A percentile compares a stretch with the other conserved stretches of the same genome.
Conservation (phyloP, 2,797 vertebrate genomes). For the Halcyon smyrnensis region DNA sequence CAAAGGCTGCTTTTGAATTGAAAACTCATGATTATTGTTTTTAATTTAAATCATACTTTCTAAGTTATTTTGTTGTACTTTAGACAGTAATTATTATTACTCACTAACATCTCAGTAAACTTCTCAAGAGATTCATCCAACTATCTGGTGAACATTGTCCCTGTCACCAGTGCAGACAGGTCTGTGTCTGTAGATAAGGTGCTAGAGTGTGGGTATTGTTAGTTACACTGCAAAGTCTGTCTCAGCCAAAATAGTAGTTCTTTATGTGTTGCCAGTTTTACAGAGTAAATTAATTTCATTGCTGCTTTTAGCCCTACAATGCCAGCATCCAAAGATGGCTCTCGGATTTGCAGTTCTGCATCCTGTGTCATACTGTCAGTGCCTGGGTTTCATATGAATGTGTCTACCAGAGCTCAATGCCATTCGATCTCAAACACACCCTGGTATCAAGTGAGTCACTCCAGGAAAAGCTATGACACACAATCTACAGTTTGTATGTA, state of each 20-base stretch:
- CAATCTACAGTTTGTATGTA: not conserved
- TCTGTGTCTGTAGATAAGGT: not conserved
- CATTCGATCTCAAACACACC: not conserved
- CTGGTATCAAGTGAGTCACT: not conserved
- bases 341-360: not conserved
- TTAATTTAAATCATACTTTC: not conserved
- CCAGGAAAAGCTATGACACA: not conserved
- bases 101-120: not conserved
- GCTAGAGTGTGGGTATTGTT: not conserved
- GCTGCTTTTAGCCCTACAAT: not conserved
- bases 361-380: not conserved
- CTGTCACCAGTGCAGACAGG: not conserved
- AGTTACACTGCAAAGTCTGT: not conserved
- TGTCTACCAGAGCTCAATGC: not conserved
- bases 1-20: not conserved
- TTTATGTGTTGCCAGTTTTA: not conserved
- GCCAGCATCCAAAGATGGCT: not conserved
- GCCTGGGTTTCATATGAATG: not conserved
- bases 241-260: not conserved
- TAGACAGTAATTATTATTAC: not conserved
- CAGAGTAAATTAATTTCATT: accelerated
- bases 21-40: not conserved
- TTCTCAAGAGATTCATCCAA: not conserved
- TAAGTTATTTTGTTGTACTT: not conserved
- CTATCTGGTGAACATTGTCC: not conserved